Conservation (phyloP, 2,797 vertebrate species). For the Graptemys geographica region DNA sequence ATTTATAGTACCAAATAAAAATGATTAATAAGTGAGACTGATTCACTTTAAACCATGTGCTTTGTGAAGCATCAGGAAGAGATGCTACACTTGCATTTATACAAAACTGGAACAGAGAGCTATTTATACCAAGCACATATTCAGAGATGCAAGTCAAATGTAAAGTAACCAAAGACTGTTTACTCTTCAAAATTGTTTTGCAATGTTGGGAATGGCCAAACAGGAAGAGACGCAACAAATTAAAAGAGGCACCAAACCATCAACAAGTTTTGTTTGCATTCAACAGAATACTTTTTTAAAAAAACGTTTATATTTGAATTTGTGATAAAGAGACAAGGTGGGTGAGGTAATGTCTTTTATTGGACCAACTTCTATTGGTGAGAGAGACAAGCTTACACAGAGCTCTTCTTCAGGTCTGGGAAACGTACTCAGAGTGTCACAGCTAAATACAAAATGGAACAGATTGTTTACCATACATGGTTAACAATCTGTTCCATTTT, state of each 20-base stretch:
- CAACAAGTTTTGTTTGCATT: not conserved
- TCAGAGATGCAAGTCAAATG: not conserved
- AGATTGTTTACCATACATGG: no score
- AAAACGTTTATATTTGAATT: no score
- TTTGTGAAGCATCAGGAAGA: not conserved
- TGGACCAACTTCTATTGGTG: no score
- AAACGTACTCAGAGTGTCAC: no score
- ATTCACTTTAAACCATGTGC: not conserved
- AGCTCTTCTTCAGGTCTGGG: no score
- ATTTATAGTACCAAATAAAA: not conserved
- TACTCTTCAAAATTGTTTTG: not conserved
- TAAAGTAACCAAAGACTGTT: not conserved
- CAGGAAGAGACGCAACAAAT: not conserved
- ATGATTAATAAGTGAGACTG: not conserved
- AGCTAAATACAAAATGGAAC: no score
- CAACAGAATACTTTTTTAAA: not conserved
- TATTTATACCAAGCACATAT: not conserved
- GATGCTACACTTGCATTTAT: not conserved
- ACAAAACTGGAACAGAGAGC: not conserved
- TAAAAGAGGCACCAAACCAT: no score
- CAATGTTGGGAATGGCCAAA: not conserved
- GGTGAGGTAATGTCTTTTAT: no score
- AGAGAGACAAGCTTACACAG: no score
- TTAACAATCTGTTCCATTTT: no score
- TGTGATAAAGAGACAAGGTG: not conserved